A percentile compares a stretch with the other conserved stretches of the same genome.
phyloP scores from a whole-genome alignment of 2,888 invertebrate species.

The Electrophaes corylata region DNA sequence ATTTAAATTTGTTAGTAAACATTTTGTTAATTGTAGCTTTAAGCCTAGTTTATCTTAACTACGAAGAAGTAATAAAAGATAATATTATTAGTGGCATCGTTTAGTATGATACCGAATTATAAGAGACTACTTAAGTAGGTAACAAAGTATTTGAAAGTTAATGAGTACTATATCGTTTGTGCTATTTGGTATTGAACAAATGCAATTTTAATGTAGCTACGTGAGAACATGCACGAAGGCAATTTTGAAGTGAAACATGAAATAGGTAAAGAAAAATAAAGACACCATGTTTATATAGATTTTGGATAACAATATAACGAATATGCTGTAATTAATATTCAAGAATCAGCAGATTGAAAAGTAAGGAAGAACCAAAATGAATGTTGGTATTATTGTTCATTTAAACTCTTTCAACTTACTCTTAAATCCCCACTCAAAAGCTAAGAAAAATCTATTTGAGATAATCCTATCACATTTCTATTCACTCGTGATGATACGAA shows the following conservation, averaged over 20 bases:
- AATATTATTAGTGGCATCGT: conserved; percentile 51
- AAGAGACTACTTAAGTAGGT: conserved; percentile 51
- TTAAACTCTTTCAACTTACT: conserved; percentile 1
- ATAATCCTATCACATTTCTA: conserved; percentile 14
- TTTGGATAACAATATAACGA: background rate
- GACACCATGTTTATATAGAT: background rate
- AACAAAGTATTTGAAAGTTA: conserved; percentile 61
- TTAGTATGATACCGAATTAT: conserved; percentile 47
- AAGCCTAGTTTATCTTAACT: conserved; percentile 73
- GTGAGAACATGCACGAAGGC: conserved; percentile 53
- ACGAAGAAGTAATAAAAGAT: conserved; percentile 77
- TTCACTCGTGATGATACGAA: conserved; percentile 37
- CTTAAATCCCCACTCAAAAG: background rate
- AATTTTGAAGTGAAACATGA: conserved; percentile 34
- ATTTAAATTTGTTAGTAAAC: conserved; percentile 76
- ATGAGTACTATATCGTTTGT: conserved; percentile 73
- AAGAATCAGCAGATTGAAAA: background rate
- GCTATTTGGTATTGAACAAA: conserved; percentile 80
- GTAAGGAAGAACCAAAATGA: background rate
- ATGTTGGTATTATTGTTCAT: background rate
- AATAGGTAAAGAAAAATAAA: conserved; percentile 11
- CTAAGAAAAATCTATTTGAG: conserved; percentile 6
- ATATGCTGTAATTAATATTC: background rate
- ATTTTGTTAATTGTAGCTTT: conserved; percentile 75
- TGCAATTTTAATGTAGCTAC: conserved; percentile 77